Evolutionary conservation across 2,113 vertebrate genomes (phyloP).

Genomic region (Hirundichthys speculiger): DNA sequence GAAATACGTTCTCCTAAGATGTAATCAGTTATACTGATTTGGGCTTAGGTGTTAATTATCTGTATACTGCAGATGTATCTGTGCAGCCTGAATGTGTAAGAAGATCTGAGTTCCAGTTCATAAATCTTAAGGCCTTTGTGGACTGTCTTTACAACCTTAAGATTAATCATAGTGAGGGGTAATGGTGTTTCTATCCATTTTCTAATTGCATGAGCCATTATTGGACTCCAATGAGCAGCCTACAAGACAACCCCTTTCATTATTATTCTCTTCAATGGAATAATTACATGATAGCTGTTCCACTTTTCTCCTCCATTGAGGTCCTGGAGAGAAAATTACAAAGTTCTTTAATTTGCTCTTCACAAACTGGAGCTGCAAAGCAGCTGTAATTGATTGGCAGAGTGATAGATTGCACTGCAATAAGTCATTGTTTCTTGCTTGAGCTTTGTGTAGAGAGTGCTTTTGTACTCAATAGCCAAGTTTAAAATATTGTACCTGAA

Average conservation of each 20-base stretch:
- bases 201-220: slow-evolving; percentile 65
- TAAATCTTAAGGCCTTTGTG: slow-evolving; percentile 21
- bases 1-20: too few species aligned
- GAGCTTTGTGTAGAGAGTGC: too few species aligned
- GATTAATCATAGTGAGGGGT: slow-evolving; percentile 46
- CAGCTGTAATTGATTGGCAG: slow-evolving; percentile 40
- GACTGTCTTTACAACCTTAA: slow-evolving; percentile 26
- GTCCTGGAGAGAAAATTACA: slow-evolving; percentile 24
- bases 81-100: slow-evolving; percentile 4
- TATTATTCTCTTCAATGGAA: slow-evolving; percentile 52
- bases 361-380: slow-evolving; percentile 4
- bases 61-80: slow-evolving; percentile 9
- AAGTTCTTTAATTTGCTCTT: slow-evolving; percentile 32
- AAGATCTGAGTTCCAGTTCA: slow-evolving; percentile 22
- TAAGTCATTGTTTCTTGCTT: too few species aligned
- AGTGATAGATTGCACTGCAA: slow-evolving; percentile 10
- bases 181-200: slow-evolving; percentile 23
- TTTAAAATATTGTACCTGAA: too few species aligned
- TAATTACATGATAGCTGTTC: slow-evolving; percentile 55
- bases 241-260: slow-evolving; percentile 60
- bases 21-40: too few species aligned
- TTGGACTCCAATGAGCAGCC: slow-evolving; percentile 54
- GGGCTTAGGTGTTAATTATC: too few species aligned
- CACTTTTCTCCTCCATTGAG: slow-evolving; percentile 13
- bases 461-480: too few species aligned